Base-by-base conservation (phyloP, 2,113 vertebrate genomes). In the Spea multiplicata region DNA sequence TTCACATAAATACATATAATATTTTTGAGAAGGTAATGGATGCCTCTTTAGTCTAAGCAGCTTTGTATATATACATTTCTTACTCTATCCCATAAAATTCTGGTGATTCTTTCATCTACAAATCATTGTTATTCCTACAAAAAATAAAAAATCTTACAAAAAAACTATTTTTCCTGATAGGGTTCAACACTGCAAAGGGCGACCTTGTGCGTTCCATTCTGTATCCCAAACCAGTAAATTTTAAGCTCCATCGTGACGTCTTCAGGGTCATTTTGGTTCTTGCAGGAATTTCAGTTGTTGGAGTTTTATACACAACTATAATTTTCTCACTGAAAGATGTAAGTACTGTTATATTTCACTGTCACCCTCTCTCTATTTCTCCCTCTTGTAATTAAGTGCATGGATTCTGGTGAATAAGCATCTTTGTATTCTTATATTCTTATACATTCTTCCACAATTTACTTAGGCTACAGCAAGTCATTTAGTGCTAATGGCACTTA, bases 181-280 rank as follows among this genome's bases (percentile, higher is more conserved):
- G 91, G 61, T 91, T 91, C 66, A 88, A 85, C n/a, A 91, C 90
- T 5, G 87, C 91, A 64, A 91, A 91, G 83, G 90, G 91, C 1
- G 90, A 92, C 78, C 79, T 91, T 79, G 89, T 93, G 73, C 84
- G 88, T 78, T 90, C 89, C 73, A 92, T 91, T 71, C 86, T 91
- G 5, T 92, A 91, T 71, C 91, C 90, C 0, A 87, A 87, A 65
- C 89, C 88, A 17, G 30, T 90, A 48, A 90, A 90, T 78, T 91
- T 91, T 85, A 86, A 85, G 70, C 80, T 93, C 3, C 88, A 91
- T 75, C 86, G 83, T 61, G 91, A 91, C 48, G 87, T 90, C 75
- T 89, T 92, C 81, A 88, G 85, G 66, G 88, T 91, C 78, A 83
- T 90, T 0, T 0, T 88, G 10, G 83, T 81, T 44, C 81, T 91